phyloP scores from a whole-genome alignment of 2,797 vertebrate species.

The Lepidocolaptes lacrymiger region DNA sequence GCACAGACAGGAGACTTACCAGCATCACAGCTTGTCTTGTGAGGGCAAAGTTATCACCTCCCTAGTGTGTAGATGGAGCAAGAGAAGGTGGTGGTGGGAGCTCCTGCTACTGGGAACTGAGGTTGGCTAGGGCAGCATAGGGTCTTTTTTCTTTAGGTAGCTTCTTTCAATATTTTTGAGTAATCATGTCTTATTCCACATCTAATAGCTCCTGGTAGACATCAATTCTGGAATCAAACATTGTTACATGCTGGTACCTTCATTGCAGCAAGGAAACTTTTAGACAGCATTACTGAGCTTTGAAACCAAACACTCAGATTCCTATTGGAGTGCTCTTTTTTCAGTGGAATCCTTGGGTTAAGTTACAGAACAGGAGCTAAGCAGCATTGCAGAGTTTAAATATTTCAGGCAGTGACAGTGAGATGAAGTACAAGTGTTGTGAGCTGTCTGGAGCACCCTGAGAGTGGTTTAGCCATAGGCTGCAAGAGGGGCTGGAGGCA shows the following conservation, averaged over 20 bases:
- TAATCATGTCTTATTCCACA: not conserved
- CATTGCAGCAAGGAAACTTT: not conserved
- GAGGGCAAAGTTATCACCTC: not conserved
- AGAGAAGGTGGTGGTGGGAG: not conserved
- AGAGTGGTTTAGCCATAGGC: not conserved
- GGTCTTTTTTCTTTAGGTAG: not conserved
- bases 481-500: not conserved
- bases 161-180: not conserved
- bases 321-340: rapidly evolving
- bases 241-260: not conserved
- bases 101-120: not conserved
- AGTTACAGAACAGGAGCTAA: not conserved
- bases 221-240: not conserved
- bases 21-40: not conserved
- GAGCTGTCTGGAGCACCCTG: not conserved
- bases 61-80: not conserved
- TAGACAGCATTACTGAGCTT: not conserved
- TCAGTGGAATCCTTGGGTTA: not conserved
- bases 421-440: not conserved
- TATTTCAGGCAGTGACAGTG: not conserved
- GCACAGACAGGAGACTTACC: not conserved
- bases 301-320: not conserved
- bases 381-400: not conserved
- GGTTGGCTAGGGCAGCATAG: not conserved
- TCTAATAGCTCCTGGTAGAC: not conserved